Evolutionary conservation across 2,888 invertebrate genomes (phyloP).

Genomic region (Athalia cordata): DNA sequence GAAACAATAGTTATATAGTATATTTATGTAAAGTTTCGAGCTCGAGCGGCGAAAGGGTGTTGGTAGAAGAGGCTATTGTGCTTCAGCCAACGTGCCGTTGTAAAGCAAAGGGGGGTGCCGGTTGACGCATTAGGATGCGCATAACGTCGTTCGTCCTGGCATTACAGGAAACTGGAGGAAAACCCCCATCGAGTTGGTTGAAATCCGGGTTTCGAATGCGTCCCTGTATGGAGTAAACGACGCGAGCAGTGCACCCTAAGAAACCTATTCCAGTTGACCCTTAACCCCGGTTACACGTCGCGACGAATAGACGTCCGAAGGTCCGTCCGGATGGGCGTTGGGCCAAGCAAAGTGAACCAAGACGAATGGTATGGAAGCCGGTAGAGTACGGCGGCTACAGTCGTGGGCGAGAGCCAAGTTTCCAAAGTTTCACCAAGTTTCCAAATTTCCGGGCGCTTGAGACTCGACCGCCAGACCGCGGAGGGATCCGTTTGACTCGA

Average conservation of each 20-base stretch:
- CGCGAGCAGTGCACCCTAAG: neutral
- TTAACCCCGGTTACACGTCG: constrained; percentile 3
- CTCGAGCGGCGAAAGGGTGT: constrained; percentile 23
- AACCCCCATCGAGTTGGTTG: constrained; percentile 49
- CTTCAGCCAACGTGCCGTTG: constrained; percentile 27
- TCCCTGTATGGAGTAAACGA: constrained; percentile 5
- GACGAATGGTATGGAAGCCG: no score
- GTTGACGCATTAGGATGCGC: neutral
- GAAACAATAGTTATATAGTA: constrained; percentile 70
- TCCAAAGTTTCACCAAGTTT: constrained; percentile 59
- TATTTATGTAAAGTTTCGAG: constrained; percentile 70
- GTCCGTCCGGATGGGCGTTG: constrained; percentile 35
- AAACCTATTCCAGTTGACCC: no score
- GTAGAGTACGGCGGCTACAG: neutral
- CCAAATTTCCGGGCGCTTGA: constrained; percentile 65
- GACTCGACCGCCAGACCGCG: constrained; percentile 32
- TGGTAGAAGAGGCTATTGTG: constrained; percentile 26
- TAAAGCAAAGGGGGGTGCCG: neutral
- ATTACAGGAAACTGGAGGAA: constrained; percentile 62
- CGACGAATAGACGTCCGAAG: constrained; percentile 35
- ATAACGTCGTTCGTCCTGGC: constrained; percentile 54
- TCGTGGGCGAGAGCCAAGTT: constrained; percentile 21
- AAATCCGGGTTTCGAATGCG: constrained; percentile 33
- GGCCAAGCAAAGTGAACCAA: constrained; percentile 19
- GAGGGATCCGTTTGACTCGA: constrained; percentile 27